Evolutionary conservation across 2,888 invertebrate species (phyloP), one percentile per base, ranked within the genome.

Genomic region (Laothoe populi): DNA sequence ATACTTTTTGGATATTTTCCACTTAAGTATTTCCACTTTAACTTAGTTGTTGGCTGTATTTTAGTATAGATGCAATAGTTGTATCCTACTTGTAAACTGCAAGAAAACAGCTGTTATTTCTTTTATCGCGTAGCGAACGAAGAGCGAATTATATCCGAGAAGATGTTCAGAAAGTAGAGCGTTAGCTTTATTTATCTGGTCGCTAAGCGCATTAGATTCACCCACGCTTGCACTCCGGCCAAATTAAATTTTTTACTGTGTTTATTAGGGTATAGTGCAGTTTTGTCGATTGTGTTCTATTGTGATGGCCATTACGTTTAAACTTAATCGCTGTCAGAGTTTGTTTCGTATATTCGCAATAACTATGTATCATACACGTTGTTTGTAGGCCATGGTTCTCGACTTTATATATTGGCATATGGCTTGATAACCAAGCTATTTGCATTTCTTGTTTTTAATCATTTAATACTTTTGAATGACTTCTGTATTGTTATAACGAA

Each of bases 181-280:
- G 77, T 81, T 77, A 66, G 77, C 72, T 82, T 78, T 82, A 83
- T 86, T 82, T 83, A 80, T 82, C 80, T 81, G 69, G 83, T 86
- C 81, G 82, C 84, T 85, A 84, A 81, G 83, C 82, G 82, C 82
- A 80, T 82, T 74, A 66, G 65, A 69, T 70, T 70, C 83, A 77
- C 87, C 84, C 81, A 87, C 87, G 83, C 82, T 62, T 77, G 76
- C 78, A 77, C 72, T 68, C 65, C 69, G 68, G 77, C 78, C 79
- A 81, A 83, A 83, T 71, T 75, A 72, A 77, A 70, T 69, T 75
- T 78, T 75, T 74, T 72, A 66, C 64, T 69, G 68, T 38, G 40
- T 58, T 62, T 62, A 62, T 58, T 58, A 62, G 23, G 40, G 19
- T 58, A 45, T 58, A 58, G 46, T 58, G 62, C 62, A 53, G 46